phyloP scores from a whole-genome alignment of 2,797 vertebrate genomes.

The Vultur gryphus region DNA sequence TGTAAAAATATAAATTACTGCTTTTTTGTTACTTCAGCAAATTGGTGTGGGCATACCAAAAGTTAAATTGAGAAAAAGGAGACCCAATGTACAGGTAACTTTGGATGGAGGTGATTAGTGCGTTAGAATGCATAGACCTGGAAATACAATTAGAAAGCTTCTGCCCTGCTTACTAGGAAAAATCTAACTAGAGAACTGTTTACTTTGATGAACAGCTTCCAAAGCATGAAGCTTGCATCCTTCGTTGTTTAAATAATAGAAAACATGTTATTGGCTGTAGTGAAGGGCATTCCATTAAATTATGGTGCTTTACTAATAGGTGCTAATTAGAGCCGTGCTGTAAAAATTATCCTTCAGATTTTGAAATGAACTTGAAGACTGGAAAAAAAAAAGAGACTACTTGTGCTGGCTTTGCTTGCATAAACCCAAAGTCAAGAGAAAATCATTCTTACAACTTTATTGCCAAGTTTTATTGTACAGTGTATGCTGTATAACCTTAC shows the following conservation, averaged over 20 bases:
- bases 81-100: slow-evolving; percentile 79
- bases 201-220: slow-evolving; percentile 54
- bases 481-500: background rate
- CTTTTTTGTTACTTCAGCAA: slow-evolving; percentile 79
- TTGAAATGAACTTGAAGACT: background rate
- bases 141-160: slow-evolving; percentile 63
- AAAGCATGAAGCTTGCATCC: slow-evolving; percentile 72
- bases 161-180: slow-evolving; percentile 60
- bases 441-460: background rate
- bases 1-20: slow-evolving; percentile 50
- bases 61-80: slow-evolving; percentile 81
- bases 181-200: slow-evolving; percentile 50
- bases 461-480: background rate
- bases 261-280: slow-evolving; percentile 47
- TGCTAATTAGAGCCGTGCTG: slow-evolving; percentile 35
- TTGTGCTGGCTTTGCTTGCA: slow-evolving; percentile 12
- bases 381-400: background rate
- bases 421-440: background rate
- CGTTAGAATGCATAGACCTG: slow-evolving; percentile 62
- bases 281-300: slow-evolving; percentile 30
- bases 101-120: slow-evolving; percentile 62
- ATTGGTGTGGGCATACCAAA: slow-evolving; percentile 82
- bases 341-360: slow-evolving; percentile 20
- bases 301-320: slow-evolving; percentile 65
- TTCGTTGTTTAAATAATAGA: slow-evolving; percentile 36